phyloP scores from a whole-genome alignment of 2,888 invertebrate species.

The Tenthredo notha region DNA sequence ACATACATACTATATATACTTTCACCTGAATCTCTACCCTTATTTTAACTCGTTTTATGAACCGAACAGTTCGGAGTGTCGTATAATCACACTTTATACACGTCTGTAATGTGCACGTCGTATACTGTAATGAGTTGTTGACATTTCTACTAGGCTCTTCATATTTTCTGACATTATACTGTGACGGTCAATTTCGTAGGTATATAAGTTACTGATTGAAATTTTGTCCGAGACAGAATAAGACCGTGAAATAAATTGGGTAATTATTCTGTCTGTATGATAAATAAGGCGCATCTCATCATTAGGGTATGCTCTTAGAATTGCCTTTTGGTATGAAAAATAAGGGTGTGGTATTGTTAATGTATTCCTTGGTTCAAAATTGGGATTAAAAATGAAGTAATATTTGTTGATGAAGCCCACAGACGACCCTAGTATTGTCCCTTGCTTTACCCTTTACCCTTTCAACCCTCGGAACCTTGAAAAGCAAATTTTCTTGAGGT shows the following conservation, averaged over 20 bases:
- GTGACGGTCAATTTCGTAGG: background rate
- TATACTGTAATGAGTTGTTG: background rate
- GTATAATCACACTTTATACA: background rate
- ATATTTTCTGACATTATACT: background rate
- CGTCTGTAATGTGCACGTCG: background rate
- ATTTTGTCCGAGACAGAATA: background rate
- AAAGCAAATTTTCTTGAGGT: background rate
- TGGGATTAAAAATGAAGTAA: constrained; percentile 14
- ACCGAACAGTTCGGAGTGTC: background rate
- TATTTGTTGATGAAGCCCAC: background rate
- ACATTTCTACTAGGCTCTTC: background rate
- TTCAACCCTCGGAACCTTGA: background rate
- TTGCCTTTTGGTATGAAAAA: background rate
- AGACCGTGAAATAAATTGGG: background rate
- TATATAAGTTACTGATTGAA: background rate
- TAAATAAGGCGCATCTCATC: background rate
- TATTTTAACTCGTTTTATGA: background rate
- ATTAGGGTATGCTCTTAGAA: background rate
- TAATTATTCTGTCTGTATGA: background rate
- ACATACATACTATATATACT: background rate
- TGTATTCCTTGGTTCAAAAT: background rate
- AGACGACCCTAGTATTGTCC: constrained; percentile 2
- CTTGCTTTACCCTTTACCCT: background rate
- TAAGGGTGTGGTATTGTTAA: background rate
- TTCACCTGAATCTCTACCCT: background rate